Base-by-base conservation (phyloP, 2,888 invertebrate genomes). In the Acrobasis consociella region DNA sequence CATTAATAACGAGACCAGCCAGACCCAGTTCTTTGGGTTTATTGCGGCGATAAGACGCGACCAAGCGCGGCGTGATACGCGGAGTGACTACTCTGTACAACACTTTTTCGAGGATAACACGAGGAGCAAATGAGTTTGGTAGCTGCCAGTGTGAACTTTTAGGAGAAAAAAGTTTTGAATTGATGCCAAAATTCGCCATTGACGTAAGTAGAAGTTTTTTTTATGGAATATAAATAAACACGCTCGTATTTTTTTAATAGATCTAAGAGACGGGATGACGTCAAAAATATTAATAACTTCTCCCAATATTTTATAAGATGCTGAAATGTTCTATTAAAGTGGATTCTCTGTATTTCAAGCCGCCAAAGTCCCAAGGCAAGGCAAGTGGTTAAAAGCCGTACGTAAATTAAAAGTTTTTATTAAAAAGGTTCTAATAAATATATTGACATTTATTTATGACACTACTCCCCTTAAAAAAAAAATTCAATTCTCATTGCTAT, bases 21-120 rank as follows among this genome's bases (percentile, higher is more conserved):
- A 59, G 70, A 69, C 62, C 63, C 64, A 51, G 62, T 64, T 68
- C 58, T 64, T 68, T 67, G 64, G 63, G 31, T 38, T 39, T 55
- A 16, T 64, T 60, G 63, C 39, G 60, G 49, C 65, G 73, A 72
- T 70, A 73, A 72, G 67, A 74, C 72, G 75, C 86, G 86, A 79
- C 87, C 84, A 80, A 70, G 65, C 85, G 73, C 68, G 39, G 59
- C 66, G 72, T 73, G 67, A 60, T 66, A 64, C 81, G 76, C 77
- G 76, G 64, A 65, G 49, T 60, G 70, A 80, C 80, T 80, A 66
- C 61, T 60, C 49, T 55, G 60, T 31, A 31, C 64, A 64, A 67
- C 60, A 70, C 69, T 65, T 69, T 68, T 72, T 66, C 49, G 56
- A 70, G 69, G 69, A 66, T 70, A 72, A 73, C 68, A 67, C 64